Percentiles rank a stretch among this genome's conserved stretches.
Conservation (phyloP, 2,888 invertebrate genomes). For the Drosophila subsilvestris region DNA sequence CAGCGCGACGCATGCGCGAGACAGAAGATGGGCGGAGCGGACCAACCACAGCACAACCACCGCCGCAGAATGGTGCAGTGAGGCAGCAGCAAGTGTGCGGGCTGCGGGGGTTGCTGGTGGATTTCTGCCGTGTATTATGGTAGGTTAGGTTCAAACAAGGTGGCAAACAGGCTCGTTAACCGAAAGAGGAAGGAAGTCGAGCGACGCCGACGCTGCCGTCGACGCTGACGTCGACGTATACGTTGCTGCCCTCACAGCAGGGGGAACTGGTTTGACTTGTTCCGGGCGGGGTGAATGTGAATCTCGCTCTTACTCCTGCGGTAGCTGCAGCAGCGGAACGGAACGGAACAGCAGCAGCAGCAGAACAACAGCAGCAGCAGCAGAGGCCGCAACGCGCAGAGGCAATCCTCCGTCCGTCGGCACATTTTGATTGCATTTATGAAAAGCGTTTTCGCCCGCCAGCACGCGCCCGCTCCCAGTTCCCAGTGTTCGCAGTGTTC, state of each 20-base stretch:
- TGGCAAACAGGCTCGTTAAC: conserved; percentile 78
- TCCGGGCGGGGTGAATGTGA: conserved; percentile 52
- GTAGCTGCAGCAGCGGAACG: conserved; percentile 19
- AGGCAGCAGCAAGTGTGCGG: conserved; percentile 24
- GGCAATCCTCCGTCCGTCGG: conserved; percentile 55
- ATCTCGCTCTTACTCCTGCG: conserved; percentile 39
- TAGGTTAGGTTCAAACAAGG: conserved; percentile 82
- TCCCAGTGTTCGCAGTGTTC: conserved; percentile 70
- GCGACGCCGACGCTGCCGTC: conserved; percentile 29
- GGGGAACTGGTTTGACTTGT: conserved; percentile 63
- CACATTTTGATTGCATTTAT: conserved; percentile 70
- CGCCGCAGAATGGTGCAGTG: conserved; percentile 9
- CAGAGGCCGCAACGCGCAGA: conserved; percentile 27
- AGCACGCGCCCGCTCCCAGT: conserved; percentile 71
- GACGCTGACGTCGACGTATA: background rate
- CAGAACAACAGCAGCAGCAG: conserved; percentile 5
- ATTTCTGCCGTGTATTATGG: conserved; percentile 74
- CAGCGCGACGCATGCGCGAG: conserved; percentile 42
- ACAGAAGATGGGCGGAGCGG: conserved; percentile 42
- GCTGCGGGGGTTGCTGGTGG: conserved; percentile 31
- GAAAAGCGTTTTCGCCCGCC: conserved; percentile 71
- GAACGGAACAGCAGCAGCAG: conserved; percentile 22
- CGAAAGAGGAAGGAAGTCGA: conserved; percentile 77
- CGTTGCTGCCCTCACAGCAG: conserved; percentile 25
- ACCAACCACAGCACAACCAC: conserved; percentile 37